Percentiles rank a stretch among this genome's conserved stretches.
Conservation (phyloP, 2,888 invertebrate species). For the Pyrrhia umbra region DNA sequence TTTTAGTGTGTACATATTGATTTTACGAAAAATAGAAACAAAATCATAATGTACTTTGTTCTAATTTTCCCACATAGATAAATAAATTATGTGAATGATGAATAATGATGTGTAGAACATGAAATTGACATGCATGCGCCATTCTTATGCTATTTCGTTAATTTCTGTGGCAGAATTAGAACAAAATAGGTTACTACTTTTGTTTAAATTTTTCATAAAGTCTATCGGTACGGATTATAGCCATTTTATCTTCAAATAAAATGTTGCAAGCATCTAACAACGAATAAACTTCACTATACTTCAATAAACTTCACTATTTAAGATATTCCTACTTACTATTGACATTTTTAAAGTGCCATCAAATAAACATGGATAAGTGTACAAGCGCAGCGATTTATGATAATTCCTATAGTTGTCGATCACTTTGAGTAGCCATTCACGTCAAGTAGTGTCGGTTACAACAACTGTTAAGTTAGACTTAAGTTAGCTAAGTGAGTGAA, state of each 20-base stretch:
- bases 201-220: too few species aligned
- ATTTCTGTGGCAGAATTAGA: too few species aligned
- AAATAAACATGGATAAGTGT: constrained; percentile 36
- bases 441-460: constrained; percentile 45
- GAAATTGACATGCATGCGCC: too few species aligned
- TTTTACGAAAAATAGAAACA: too few species aligned
- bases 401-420: constrained; percentile 42
- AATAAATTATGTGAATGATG: too few species aligned
- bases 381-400: constrained; percentile 47
- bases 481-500: constrained; percentile 9
- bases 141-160: too few species aligned
- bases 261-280: constrained; percentile 10
- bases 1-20: too few species aligned
- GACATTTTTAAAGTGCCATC: constrained; percentile 47
- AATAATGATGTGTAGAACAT: too few species aligned
- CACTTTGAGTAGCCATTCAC: constrained; percentile 42
- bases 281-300: constrained; percentile 5
- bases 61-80: too few species aligned
- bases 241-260: background rate
- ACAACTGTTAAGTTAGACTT: constrained; percentile 26
- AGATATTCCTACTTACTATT: constrained; percentile 42
- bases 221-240: too few species aligned
- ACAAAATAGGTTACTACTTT: too few species aligned
- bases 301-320: constrained; percentile 18
- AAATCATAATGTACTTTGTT: too few species aligned